Conservation (phyloP, 2,797 vertebrate species). For the Vultur gryphus region DNA sequence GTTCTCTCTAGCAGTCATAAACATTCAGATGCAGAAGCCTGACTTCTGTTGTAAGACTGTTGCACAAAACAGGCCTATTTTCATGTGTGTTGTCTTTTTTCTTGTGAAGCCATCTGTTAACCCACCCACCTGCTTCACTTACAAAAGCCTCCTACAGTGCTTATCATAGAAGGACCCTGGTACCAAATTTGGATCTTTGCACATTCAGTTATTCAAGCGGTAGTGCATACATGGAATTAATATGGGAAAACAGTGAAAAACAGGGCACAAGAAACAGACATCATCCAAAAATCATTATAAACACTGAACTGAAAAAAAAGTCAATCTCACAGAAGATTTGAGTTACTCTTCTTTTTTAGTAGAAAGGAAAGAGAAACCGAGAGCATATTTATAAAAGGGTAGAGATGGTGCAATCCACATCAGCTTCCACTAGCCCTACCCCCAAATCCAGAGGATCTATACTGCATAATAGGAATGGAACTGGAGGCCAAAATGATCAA, state of each 20-base stretch:
- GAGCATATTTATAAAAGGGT: neutral
- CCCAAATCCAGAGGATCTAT: neutral
- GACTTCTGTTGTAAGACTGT: neutral
- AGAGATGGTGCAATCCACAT: neutral
- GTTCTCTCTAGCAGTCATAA: neutral
- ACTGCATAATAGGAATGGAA: neutral
- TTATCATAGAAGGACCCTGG: fast-evolving
- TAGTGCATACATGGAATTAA: neutral
- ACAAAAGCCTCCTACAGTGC: neutral
- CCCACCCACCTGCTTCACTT: neutral
- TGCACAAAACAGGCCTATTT: neutral
- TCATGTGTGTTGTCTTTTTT: neutral
- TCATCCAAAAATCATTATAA: neutral
- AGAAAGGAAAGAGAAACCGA: neutral
- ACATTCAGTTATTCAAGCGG: neutral
- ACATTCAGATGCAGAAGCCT: neutral
- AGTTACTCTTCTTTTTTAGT: neutral
- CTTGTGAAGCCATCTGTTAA: neutral
- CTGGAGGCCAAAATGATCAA: neutral
- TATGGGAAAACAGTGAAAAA: neutral
- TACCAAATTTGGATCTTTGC: neutral
- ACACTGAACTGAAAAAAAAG: neutral
- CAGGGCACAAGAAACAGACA: neutral
- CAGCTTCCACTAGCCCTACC: neutral
- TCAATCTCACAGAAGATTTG: neutral